Percentiles rank a stretch among this genome's conserved stretches.
These are phyloP conservation scores for Vanessa cardui DNA, from an alignment of 2,888 invertebrate species.

Conservation along the genomic window DNA sequence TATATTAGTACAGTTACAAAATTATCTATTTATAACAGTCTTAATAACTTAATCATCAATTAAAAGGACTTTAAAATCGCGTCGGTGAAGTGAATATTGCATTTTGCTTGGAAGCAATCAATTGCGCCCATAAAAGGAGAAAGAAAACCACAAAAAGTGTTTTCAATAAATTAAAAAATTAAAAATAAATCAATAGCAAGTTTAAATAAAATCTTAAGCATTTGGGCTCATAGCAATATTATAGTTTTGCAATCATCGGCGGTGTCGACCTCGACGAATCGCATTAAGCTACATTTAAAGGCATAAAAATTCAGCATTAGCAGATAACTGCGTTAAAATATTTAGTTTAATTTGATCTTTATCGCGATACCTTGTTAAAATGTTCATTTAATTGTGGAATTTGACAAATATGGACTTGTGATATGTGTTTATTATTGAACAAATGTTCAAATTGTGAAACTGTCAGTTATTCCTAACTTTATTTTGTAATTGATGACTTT, in stretches of 20 bases:
- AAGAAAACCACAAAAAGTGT: not conserved
- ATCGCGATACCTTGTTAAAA: slow-evolving; percentile 27
- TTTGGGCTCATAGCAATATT: not conserved
- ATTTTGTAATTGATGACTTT: no score
- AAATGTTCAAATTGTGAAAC: slow-evolving; percentile 2
- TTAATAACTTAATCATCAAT: no score
- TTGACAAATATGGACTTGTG: slow-evolving; percentile 17
- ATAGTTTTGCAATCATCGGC: slow-evolving; percentile 2
- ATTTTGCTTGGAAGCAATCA: no score
- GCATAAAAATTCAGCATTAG: slow-evolving; percentile 10
- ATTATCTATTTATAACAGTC: no score
- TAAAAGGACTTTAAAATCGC: no score
- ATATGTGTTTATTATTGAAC: not conserved
- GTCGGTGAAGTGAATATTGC: no score
- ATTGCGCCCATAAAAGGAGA: not conserved
- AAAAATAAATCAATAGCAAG: not conserved
- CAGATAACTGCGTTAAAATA: slow-evolving; percentile 23
- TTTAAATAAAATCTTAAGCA: not conserved
- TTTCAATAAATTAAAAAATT: not conserved
- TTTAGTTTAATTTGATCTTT: slow-evolving; percentile 30
- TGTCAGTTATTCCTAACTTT: no score
- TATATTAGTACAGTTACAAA: no score
- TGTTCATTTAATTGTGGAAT: slow-evolving; percentile 24
- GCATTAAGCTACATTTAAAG: slow-evolving; percentile 8
- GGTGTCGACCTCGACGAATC: not conserved